Conservation (phyloP, 1,140 invertebrate genomes). For the Diabrotica virgifera region DNA sequence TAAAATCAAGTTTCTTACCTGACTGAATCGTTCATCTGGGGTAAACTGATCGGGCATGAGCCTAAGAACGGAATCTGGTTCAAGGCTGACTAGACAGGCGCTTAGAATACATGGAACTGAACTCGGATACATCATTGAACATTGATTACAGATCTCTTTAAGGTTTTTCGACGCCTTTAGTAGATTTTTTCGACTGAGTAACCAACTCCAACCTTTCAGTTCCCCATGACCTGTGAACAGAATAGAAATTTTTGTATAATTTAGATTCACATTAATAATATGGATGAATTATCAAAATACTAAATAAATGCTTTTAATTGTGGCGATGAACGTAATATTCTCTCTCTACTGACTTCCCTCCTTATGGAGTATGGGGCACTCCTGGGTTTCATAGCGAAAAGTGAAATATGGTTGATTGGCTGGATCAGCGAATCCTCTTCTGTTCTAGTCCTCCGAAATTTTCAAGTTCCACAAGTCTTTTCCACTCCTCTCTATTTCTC, state of each 20-base stretch:
- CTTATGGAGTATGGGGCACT: no score
- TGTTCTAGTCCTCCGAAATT: no score
- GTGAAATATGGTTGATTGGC: no score
- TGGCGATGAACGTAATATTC: no score
- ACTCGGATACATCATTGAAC: constrained; percentile 74
- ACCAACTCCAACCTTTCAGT: constrained; percentile 79
- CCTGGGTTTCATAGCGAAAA: no score
- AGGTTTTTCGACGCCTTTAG: constrained; percentile 82
- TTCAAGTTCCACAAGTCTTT: no score
- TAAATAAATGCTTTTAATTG: no score
- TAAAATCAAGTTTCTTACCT: constrained; percentile 46
- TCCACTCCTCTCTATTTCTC: no score
- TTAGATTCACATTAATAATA: no score
- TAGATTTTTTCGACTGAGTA: constrained; percentile 88
- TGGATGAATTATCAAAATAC: no score
- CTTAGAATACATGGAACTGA: constrained; percentile 89
- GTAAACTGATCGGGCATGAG: constrained; percentile 94
- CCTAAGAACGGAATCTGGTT: constrained; percentile 89
- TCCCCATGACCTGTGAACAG: constrained; percentile 30
- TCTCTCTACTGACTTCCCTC: no score
- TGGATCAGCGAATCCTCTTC: no score
- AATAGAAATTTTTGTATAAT: neutral
- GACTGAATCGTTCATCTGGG: constrained; percentile 86
- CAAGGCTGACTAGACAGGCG: constrained; percentile 94
- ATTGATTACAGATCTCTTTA: constrained; percentile 88